Percentiles rank a stretch among this genome's conserved stretches.
Evolutionary conservation across 2,797 vertebrate genomes (phyloP).

Genomic region (Buceros bicornis): DNA sequence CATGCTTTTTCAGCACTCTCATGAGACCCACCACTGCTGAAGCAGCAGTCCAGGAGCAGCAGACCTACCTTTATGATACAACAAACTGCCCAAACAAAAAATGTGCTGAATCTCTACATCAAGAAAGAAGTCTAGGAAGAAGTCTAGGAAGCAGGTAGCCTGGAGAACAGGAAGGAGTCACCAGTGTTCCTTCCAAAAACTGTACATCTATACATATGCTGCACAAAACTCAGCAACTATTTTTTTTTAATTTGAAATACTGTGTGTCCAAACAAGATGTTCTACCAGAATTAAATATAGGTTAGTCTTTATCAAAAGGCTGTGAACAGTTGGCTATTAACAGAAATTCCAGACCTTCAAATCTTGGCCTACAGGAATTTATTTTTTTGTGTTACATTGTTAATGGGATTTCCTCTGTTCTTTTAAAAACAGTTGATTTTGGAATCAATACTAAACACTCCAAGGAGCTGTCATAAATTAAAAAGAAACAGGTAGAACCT

Average conservation of each 20-base stretch:
- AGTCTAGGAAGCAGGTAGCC: not conserved
- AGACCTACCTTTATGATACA: not conserved
- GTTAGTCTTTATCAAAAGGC: constrained; percentile 36
- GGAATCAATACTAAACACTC: not conserved
- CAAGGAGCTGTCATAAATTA: not conserved
- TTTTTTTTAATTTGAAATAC: constrained; percentile 38
- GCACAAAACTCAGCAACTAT: not conserved
- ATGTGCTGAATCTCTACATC: not conserved
- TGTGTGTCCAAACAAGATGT: constrained; percentile 63
- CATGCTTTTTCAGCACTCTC: not conserved
- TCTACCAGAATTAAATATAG: constrained; percentile 61
- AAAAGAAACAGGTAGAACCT: constrained; percentile 1
- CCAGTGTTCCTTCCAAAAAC: constrained; percentile 31
- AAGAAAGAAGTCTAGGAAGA: not conserved
- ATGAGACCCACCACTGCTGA: not conserved
- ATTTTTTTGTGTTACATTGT: not conserved
- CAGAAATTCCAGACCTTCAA: not conserved
- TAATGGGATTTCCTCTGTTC: not conserved
- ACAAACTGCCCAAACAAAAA: not conserved
- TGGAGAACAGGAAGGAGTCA: not conserved
- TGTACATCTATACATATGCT: not conserved
- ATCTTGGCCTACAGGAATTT: not conserved
- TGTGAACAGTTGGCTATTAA: constrained; percentile 14
- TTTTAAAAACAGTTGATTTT: constrained; percentile 17
- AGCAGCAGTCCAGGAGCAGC: not conserved